Percentiles rank a stretch among this genome's conserved stretches.
Conservation (phyloP, 2,797 vertebrate species). For the Acrossocheilus fasciatus region DNA sequence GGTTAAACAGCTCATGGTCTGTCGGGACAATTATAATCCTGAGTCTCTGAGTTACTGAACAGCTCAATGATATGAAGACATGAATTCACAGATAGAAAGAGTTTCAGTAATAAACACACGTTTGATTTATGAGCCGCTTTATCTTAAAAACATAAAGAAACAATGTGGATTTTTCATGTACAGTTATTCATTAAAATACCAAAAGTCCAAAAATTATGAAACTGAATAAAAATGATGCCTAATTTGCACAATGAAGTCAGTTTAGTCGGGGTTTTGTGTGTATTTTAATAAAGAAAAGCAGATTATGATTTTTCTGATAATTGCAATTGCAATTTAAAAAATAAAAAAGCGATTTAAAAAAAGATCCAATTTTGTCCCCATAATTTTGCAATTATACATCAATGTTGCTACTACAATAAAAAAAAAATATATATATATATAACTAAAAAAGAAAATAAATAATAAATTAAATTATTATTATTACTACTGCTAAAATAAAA, state of each 20-base stretch:
- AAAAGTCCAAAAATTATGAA: not conserved
- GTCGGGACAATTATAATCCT: not conserved
- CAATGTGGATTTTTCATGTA: not conserved
- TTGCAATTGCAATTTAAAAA: no score
- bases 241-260: not conserved
- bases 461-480: no score
- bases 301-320: not conserved
- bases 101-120: not conserved
- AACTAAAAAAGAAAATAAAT: no score
- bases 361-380: not conserved
- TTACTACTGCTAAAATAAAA: no score
- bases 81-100: not conserved
- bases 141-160: not conserved
- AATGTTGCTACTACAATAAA: not conserved
- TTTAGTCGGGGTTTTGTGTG: not conserved
- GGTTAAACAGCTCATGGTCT: not conserved
- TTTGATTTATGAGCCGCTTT: no score
- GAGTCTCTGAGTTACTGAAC: not conserved
- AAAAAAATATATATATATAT: not conserved
- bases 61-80: not conserved
- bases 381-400: not conserved
- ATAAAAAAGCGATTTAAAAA: no score
- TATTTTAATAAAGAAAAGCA: not conserved
- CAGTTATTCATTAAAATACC: not conserved
- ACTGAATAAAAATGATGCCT: not conserved